phyloP scores from a whole-genome alignment of 2,888 invertebrate species.

The Watsonalla binaria region DNA sequence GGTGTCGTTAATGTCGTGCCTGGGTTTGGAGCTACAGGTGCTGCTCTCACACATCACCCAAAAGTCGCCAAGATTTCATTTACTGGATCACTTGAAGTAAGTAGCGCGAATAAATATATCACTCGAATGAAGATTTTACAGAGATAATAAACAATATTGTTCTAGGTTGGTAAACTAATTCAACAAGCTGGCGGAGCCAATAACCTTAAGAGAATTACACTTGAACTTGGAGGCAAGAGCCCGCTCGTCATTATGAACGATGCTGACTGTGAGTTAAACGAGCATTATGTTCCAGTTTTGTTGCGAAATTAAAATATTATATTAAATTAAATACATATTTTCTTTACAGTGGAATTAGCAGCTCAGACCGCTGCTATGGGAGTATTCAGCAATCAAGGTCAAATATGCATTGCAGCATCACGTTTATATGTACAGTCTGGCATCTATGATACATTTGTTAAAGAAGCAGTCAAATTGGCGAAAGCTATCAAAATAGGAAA shows the following conservation, averaged over 20 bases:
- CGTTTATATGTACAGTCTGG: constrained; percentile 51
- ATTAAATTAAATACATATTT: neutral
- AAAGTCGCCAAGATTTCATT: constrained; percentile 93
- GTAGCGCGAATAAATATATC: neutral
- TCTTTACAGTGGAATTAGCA: constrained; percentile 37
- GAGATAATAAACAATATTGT: too few species aligned
- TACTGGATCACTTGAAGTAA: constrained; percentile 57
- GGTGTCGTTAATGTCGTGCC: constrained; percentile 94
- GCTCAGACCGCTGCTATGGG: constrained; percentile 38
- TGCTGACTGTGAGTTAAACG: constrained; percentile 79
- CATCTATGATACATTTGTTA: constrained; percentile 91
- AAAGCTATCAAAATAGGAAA: constrained; percentile 82
- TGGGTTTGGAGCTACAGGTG: constrained; percentile 90
- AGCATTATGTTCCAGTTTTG: neutral
- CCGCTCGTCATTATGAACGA: constrained; percentile 90
- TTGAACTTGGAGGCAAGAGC: constrained; percentile 94
- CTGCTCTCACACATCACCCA: constrained; percentile 83
- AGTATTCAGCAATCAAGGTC: constrained; percentile 48
- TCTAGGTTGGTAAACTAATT: constrained; percentile 77
- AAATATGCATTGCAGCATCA: constrained; percentile 51
- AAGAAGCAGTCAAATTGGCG: constrained; percentile 82
- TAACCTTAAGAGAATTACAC: constrained; percentile 88
- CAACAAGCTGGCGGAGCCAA: constrained; percentile 84
- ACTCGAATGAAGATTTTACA: too few species aligned
- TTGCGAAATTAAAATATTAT: neutral